These are phyloP conservation scores for Charaxes varanes DNA, from an alignment of 1,140 invertebrate species.

Conservation along the genomic window DNA sequence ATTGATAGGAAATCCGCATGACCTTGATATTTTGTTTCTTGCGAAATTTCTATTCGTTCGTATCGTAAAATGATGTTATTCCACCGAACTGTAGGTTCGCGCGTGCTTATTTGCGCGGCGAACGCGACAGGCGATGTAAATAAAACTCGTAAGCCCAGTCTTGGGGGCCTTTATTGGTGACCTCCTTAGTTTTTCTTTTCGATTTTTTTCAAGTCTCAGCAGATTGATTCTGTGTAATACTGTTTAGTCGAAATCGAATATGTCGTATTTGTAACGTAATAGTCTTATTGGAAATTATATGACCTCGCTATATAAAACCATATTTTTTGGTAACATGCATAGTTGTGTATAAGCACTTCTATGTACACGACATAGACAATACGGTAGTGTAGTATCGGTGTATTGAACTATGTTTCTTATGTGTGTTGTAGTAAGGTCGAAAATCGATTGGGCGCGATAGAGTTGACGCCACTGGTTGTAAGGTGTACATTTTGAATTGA, in stretches of 20 bases:
- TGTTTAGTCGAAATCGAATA: constrained; percentile 3
- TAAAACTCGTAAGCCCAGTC: constrained; percentile 52
- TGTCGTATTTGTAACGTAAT: not conserved
- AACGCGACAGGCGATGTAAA: constrained; percentile 63
- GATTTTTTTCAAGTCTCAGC: constrained; percentile 32
- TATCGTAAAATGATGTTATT: constrained; percentile 54
- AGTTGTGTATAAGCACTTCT: constrained; percentile 40
- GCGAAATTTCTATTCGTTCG: constrained; percentile 61
- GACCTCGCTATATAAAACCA: constrained; percentile 23
- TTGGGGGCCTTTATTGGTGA: constrained; percentile 57
- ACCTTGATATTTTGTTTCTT: constrained; percentile 73
- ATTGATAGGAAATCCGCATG: constrained; percentile 74
- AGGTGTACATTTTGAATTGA: constrained; percentile 35
- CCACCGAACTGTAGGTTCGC: constrained; percentile 52
- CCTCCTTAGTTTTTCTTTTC: constrained; percentile 41
- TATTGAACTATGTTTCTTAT: constrained; percentile 37
- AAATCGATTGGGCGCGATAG: constrained; percentile 21
- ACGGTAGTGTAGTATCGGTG: constrained; percentile 33
- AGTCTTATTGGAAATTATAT: too few relatives aligned
- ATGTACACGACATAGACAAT: constrained; percentile 45
- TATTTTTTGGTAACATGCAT: constrained; percentile 30
- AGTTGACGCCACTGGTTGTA: constrained; percentile 36
- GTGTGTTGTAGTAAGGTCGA: constrained; percentile 28
- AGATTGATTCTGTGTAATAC: constrained; percentile 11
- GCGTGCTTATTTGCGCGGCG: constrained; percentile 48